These are phyloP conservation scores for Lymantria dispar DNA, from an alignment of 2,888 invertebrate genomes.

Conservation along the genomic window DNA sequence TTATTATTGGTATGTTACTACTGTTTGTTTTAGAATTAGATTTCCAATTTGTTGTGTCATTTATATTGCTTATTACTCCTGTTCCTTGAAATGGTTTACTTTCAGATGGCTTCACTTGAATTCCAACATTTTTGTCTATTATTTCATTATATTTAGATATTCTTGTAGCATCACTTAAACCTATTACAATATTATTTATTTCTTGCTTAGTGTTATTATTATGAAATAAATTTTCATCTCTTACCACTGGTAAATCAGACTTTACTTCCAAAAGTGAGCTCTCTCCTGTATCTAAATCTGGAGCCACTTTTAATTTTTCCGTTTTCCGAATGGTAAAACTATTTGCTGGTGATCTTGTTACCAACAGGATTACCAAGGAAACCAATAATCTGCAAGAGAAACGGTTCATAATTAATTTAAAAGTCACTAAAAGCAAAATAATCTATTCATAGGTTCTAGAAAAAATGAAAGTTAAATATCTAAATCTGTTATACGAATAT, in stretches of 20 bases:
- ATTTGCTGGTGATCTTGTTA: constrained; percentile 42
- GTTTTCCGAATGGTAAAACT: constrained; percentile 47
- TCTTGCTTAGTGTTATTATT: neutral
- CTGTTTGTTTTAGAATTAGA: neutral
- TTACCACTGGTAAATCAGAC: constrained; percentile 28
- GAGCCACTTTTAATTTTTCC: constrained; percentile 10
- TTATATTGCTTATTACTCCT: neutral
- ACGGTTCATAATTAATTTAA: constrained; percentile 6
- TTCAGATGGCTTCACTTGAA: neutral
- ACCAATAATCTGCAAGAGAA: constrained; percentile 61
- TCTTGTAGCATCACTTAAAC: neutral
- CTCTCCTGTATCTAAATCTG: constrained; percentile 43
- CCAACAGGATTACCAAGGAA: constrained; percentile 48
- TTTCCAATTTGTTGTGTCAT: neutral
- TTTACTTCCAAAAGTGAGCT: constrained; percentile 44
- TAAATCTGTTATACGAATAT: too few species aligned
- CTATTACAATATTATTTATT: neutral
- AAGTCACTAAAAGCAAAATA: neutral
- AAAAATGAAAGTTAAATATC: neutral
- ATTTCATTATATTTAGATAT: neutral
- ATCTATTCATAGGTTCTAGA: neutral
- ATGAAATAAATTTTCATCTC: neutral
- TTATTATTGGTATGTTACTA: neutral
- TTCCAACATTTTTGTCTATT: neutral
- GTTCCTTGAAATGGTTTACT: neutral